Base-by-base conservation (phyloP, 2,113 vertebrate genomes). In the Sardina pilchardus region DNA sequence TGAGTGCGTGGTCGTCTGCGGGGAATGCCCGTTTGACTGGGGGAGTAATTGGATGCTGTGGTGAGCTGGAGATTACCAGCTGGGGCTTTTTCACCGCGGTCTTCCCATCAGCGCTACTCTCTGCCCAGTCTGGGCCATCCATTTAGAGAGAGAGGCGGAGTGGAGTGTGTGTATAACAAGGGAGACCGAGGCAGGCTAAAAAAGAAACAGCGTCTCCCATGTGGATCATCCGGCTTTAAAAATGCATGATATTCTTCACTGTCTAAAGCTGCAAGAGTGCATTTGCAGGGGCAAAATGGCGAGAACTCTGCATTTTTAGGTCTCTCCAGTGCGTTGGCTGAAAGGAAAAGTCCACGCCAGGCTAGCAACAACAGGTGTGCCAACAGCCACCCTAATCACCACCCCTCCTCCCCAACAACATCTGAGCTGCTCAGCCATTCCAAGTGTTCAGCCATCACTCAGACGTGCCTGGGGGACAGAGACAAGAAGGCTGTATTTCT, bases 21-120 rank as follows among this genome's bases (percentile, higher is more conserved):
- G 63, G 63, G 63, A 71, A 71, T 71, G 63, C 26, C 63, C n/a
- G 30, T 71, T 42, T 36, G 26, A 48, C 59, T 71, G 26, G 59
- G 50, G 30, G 63, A 78, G 39, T 75, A 86, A 83, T 83, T 83
- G 81, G 81, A 83, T 24, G 44, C 43, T 71, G 59, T 48, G 44
- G 85, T 39, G 47, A 24, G 67, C 88, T 88, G 19, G 4, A 86
- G 87, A 87, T 89, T 91, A 92, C 87, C 82, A 89, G 91, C 85
- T 87, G 88, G 89, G 85, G 87, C 45, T 89, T 90, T 87, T 89
- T 84, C 43, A 7, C 59, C 26, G 5, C 26, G 6, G 26, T 67
- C 59, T 12, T 34, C 14, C 63, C 63, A 71, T 71, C 30, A 67
- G 63, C 9, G 26, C 63, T 30, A 26, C 26, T 34, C 63, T 71